A percentile compares a stretch with the other conserved stretches of the same genome.
These are phyloP conservation scores for Gyps fulvus DNA, from an alignment of 2,113 vertebrate species.

Conservation along the genomic window DNA sequence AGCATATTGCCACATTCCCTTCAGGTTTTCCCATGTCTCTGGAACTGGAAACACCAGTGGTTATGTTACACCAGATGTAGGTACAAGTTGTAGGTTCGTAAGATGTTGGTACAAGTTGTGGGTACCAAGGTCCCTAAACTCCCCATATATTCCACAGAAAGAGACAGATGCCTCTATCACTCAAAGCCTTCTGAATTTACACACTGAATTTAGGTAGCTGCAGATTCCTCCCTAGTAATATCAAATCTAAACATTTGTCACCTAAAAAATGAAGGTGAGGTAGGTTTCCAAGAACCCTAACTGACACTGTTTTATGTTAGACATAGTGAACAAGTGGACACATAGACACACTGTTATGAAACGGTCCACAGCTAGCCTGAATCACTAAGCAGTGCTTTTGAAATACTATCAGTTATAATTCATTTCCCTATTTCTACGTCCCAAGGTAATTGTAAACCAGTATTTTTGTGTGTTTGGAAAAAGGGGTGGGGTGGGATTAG, in stretches of 20 bases:
- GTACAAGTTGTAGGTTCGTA: neutral
- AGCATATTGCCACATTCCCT: neutral
- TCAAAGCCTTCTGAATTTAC: neutral
- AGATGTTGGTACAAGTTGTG: neutral
- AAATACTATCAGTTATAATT: neutral
- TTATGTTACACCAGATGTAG: neutral
- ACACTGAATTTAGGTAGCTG: neutral
- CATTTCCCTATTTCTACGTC: neutral
- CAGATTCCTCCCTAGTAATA: neutral
- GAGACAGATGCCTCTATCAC: neutral
- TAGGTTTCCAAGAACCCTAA: neutral
- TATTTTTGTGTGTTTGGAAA: neutral
- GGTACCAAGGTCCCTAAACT: neutral
- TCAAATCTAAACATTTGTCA: neutral
- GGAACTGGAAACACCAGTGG: neutral
- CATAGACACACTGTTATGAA: neutral
- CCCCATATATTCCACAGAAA: neutral
- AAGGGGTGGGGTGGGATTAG: neutral
- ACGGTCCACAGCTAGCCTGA: neutral
- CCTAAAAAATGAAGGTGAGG: neutral
- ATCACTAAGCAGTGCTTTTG: neutral
- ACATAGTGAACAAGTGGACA: neutral
- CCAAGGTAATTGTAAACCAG: neutral
- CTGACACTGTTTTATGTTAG: neutral
- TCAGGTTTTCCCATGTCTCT: neutral